Base-by-base conservation (phyloP, 2,888 invertebrate genomes). In the Rotaria socialis region DNA sequence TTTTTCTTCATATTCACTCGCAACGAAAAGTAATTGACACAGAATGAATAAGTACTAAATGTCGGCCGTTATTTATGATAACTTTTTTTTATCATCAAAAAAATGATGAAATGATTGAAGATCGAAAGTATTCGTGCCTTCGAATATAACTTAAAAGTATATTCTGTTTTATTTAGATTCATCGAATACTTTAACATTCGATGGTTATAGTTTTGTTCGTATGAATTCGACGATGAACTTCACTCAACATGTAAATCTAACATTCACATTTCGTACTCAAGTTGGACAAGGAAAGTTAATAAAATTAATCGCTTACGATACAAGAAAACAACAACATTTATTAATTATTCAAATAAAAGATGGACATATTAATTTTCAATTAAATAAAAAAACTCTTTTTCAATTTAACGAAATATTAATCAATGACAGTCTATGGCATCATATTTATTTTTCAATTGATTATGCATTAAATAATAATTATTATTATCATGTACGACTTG, bases 191-290 rank as follows among this genome's bases (percentile, higher is more conserved):
- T 35, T 67, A 27, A 67, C 67, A 67, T 67, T 67, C 22, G 67
- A 67, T 67, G 67, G 67, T 35, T 67, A 67, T 67, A 67, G 67
- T 67, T 67, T 27, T 67, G 67, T 67, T 27, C 67, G 67, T 2
- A 27, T 67, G 35, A 67, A 67, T 67, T 4, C 10, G 19, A 27
- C 67, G 27, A 67, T 67, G 27, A 55, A 55, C 22, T 55, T 55
- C 19, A 55, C 22, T 4, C 14, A n/a, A 67, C n/a, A n/a, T 67
- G 27, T 67, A 10, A 67, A 67, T 67, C 2, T 35, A 67, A 67
- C n/a, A 67, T 67, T 67, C 6, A 67, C n/a, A 14, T 67, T 67
- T 67, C 67, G 67, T 22, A 67, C 67, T 14, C 27, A 67, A 27
- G 35, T 67, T 14, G 10, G 19, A 67, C 67, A 67, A 67, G 67